phyloP scores from a whole-genome alignment of 2,888 invertebrate species.

The Cerastis leucographa region DNA sequence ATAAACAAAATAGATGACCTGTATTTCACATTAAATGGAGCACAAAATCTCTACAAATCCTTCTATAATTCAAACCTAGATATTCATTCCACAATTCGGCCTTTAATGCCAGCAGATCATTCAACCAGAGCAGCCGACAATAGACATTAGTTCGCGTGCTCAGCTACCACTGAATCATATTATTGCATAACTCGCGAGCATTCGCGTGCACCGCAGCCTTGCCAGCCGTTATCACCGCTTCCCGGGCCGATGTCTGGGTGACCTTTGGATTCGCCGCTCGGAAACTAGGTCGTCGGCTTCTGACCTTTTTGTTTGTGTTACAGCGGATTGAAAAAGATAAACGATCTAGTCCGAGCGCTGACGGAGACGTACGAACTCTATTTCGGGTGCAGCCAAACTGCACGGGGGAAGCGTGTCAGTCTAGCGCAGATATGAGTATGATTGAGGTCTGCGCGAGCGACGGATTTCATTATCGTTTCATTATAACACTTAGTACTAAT shows the following conservation, averaged over 20 bases:
- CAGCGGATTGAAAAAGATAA: constrained; percentile 81
- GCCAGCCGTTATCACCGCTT: constrained; percentile 86
- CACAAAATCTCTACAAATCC: constrained; percentile 26
- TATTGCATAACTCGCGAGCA: constrained; percentile 76
- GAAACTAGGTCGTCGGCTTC: constrained; percentile 88
- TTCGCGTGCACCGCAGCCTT: constrained; percentile 81
- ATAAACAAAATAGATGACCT: constrained; percentile 28
- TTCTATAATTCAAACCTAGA: constrained; percentile 18
- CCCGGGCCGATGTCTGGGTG: constrained; percentile 86
- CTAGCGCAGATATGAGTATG: constrained; percentile 68
- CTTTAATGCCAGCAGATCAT: constrained; percentile 50
- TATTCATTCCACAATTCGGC: constrained; percentile 13
- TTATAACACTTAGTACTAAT: not conserved
- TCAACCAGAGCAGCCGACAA: constrained; percentile 43
- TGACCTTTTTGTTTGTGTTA: constrained; percentile 89
- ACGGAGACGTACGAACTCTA: constrained; percentile 79
- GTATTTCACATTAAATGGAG: constrained; percentile 36
- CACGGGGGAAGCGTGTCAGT: constrained; percentile 65
- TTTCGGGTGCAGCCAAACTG: constrained; percentile 78
- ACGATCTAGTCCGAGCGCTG: constrained; percentile 78
- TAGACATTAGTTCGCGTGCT: constrained; percentile 67
- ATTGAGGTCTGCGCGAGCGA: constrained; percentile 62
- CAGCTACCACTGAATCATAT: constrained; percentile 66
- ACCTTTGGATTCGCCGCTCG: constrained; percentile 84
- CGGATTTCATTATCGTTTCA: constrained; percentile 4